Conservation (phyloP, 2,113 vertebrate genomes). For the Euleptes europaea region DNA sequence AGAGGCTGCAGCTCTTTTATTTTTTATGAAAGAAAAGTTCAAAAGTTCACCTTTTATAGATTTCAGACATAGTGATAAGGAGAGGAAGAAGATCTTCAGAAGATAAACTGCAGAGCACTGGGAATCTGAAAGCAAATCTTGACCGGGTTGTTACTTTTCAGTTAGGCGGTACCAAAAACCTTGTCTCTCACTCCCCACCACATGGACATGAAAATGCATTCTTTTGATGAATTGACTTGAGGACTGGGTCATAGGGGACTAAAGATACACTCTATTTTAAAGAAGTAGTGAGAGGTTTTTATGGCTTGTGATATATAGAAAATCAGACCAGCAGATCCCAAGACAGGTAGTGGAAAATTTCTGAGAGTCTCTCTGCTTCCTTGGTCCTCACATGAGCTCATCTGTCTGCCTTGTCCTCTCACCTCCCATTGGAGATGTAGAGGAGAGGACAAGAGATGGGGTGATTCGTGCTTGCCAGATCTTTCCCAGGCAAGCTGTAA, state of each 20-base stretch:
- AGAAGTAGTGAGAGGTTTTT: not conserved
- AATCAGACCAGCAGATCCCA: not conserved
- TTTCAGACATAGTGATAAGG: conserved; percentile 30
- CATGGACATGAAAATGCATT: not conserved
- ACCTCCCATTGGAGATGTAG: not conserved
- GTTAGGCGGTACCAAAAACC: conserved; percentile 41
- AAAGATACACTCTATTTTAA: not conserved
- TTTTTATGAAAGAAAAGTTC: conserved; percentile 60
- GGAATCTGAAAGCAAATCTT: conserved; percentile 33
- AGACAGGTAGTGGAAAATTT: not conserved
- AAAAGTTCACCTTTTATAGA: conserved; percentile 41
- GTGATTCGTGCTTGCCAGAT: not conserved
- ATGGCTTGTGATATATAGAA: not conserved
- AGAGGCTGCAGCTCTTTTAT: conserved; percentile 55
- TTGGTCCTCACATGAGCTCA: not conserved
- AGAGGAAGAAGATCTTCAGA: conserved; percentile 40
- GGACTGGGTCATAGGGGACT: not conserved
- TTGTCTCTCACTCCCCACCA: not conserved
- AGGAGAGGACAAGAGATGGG: not conserved
- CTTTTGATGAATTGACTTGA: not conserved
- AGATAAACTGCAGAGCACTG: conserved; percentile 40
- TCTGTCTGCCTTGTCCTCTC: not conserved
- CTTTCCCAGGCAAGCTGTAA: not conserved
- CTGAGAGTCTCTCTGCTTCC: not conserved
- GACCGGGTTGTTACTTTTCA: conserved; percentile 25